These are phyloP conservation scores for Ageneiosus marmoratus DNA, from an alignment of 2,113 vertebrate species.

Conservation along the genomic window DNA sequence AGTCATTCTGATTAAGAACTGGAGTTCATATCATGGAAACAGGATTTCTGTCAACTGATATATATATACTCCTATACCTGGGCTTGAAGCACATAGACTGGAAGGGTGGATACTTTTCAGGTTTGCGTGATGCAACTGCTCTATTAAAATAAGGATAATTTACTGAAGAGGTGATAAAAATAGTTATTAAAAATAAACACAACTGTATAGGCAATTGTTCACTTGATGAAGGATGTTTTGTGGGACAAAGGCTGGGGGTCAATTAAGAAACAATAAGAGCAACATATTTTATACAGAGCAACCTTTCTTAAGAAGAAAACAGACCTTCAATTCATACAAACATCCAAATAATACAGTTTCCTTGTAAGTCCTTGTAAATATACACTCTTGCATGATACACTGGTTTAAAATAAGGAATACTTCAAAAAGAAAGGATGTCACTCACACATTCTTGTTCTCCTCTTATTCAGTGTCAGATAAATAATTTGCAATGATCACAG, in stretches of 20 bases:
- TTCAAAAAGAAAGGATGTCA: slow-evolving; percentile 47
- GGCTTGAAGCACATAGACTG: slow-evolving; percentile 8
- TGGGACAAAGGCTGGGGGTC: background rate
- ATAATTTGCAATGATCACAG: slow-evolving; percentile 74
- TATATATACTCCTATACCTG: background rate
- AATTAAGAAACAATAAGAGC: slow-evolving; percentile 10
- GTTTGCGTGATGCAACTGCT: background rate
- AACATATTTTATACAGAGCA: slow-evolving; percentile 5
- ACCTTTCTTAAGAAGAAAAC: slow-evolving; percentile 13
- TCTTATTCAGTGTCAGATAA: slow-evolving; percentile 78
- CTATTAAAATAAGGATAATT: slow-evolving; percentile 1
- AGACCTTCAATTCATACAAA: slow-evolving; percentile 40
- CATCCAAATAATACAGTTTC: slow-evolving; percentile 22
- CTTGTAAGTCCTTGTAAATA: slow-evolving; percentile 8
- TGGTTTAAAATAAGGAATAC: slow-evolving; percentile 14
- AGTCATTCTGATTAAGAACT: background rate
- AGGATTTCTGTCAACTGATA: background rate
- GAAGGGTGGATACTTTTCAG: slow-evolving; percentile 2
- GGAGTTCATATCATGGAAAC: background rate
- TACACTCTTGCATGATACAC: slow-evolving; percentile 20
- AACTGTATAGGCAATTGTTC: slow-evolving; percentile 31
- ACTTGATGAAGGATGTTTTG: background rate
- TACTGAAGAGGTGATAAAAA: background rate
- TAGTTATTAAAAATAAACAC: slow-evolving; percentile 1
- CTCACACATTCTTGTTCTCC: slow-evolving; percentile 58